Evolutionary conservation across 2,797 vertebrate genomes (phyloP), one percentile per base, ranked within the genome.

Genomic region (Myiotriccus ornatus): DNA sequence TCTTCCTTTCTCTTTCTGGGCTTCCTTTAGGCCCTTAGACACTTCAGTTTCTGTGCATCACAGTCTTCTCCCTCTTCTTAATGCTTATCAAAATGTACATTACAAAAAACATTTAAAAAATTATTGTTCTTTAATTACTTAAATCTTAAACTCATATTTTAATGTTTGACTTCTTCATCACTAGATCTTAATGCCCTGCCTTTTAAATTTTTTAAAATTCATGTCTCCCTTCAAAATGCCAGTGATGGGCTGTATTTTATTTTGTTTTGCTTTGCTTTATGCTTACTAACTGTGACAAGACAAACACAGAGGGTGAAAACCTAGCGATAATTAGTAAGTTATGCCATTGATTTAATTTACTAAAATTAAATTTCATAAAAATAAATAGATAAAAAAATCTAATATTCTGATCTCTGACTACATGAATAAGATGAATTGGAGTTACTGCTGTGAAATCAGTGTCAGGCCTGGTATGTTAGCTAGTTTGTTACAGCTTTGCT

Each of bases 401-500:
- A 17, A 6, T 60, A 37, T 76, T 71, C 44, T 68, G 14, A 64
- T n/a, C 35, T 44, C 17, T 60, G 17, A 46, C n/a, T 43, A 46
- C 16, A 37, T 22, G 13, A 87, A 43, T 55, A 55, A 68, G 22
- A 67, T 30, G 20, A 46, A 27, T 41, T 70, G 14, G 18, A 34
- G 17, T 60, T 91, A 52, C 5, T 52, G 21, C 12, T 70, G 30
- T 55, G 32, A 67, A 81, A 74, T 71, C 35, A 44, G 27, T 35
- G 27, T 63, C 28, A 15, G 3, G 5, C 6, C 6, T 19, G 15
- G 16, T 71, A 67, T 4, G 0, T 68, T 46, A 57, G 3, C 30
- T 71, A 23, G 20, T 28, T 49, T 46, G 7, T 60, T 34, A 21
- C 27, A 80, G 5, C 5, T 43, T 60, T 52, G 5, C 35, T 64